Percentiles rank a stretch among this genome's conserved stretches.
Conservation (phyloP, 2,797 vertebrate genomes). For the Phataginus tricuspis region DNA sequence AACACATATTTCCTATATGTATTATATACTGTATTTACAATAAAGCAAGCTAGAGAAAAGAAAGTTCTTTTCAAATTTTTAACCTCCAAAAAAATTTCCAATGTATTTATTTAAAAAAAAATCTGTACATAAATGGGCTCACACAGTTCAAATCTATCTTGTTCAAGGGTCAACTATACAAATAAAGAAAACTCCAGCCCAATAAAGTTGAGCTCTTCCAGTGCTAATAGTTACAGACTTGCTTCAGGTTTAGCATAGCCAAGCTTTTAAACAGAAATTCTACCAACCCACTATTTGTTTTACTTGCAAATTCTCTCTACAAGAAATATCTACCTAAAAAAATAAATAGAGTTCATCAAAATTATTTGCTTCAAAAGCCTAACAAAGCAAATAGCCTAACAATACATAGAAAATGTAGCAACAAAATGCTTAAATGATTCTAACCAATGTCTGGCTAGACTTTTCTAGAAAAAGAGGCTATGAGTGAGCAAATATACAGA, state of each 20-base stretch:
- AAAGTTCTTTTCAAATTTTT: too few species aligned
- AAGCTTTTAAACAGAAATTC: constrained; percentile 22
- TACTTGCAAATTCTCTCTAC: background rate
- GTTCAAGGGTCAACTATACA: too few species aligned
- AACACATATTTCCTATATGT: too few species aligned
- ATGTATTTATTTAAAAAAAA: too few species aligned
- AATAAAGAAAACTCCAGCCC: constrained; percentile 3
- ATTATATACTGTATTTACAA: too few species aligned
- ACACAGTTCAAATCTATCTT: too few species aligned
- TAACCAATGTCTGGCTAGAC: background rate
- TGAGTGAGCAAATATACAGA: background rate
- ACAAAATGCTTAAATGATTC: background rate
- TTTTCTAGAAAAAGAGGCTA: background rate
- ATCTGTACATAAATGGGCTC: too few species aligned
- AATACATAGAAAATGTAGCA: background rate
- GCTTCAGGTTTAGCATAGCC: constrained; percentile 6
- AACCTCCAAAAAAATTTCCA: too few species aligned
- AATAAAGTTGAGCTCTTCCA: constrained; percentile 1
- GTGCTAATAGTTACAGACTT: background rate
- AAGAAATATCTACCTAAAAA: background rate
- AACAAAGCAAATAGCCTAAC: background rate
- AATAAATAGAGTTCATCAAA: constrained; percentile 13
- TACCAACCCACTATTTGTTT: background rate
- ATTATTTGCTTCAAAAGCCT: background rate
- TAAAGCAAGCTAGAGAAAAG: too few species aligned